A percentile compares a stretch with the other conserved stretches of the same genome.
phyloP scores from a whole-genome alignment of 1,140 invertebrate genomes.

The Drosophila dunni region DNA sequence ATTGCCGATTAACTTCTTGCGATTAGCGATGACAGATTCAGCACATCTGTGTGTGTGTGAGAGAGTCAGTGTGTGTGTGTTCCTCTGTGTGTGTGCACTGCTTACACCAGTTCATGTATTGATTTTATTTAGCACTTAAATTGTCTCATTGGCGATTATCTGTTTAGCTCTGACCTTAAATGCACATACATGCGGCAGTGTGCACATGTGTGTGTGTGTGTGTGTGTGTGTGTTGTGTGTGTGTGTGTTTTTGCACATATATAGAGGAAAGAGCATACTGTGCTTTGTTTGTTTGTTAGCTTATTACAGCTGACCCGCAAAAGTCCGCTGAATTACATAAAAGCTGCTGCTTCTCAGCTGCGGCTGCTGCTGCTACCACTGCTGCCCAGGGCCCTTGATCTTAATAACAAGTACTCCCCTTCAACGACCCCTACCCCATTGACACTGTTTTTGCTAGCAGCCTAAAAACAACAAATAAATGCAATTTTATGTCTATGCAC shows the following conservation, averaged over 20 bases:
- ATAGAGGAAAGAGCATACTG: neutral
- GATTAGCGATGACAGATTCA: neutral
- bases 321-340: slow-evolving; percentile 41
- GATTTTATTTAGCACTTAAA: slow-evolving; percentile 49
- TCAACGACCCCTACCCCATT: neutral
- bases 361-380: neutral
- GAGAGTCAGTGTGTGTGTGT: slow-evolving; percentile 1
- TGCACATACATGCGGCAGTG: neutral
- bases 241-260: neutral
- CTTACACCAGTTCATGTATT: slow-evolving; percentile 37
- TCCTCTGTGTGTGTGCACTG: slow-evolving; percentile 2
- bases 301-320: slow-evolving; percentile 40
- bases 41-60: slow-evolving; percentile 26
- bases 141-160: slow-evolving; percentile 52
- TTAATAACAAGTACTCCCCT: slow-evolving; percentile 31
- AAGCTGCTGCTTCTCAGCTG: slow-evolving; percentile 8
- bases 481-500: slow-evolving; percentile 55
- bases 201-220: slow-evolving; percentile 1
- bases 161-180: slow-evolving; percentile 23
- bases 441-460: slow-evolving; percentile 7
- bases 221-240: slow-evolving; percentile 4
- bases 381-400: slow-evolving; percentile 41
- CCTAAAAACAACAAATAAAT: slow-evolving; percentile 43
- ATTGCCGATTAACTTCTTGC: neutral
- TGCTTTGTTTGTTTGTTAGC: slow-evolving; percentile 22